Base-by-base conservation (phyloP, 2,888 invertebrate species). In the Allacma fusca region DNA sequence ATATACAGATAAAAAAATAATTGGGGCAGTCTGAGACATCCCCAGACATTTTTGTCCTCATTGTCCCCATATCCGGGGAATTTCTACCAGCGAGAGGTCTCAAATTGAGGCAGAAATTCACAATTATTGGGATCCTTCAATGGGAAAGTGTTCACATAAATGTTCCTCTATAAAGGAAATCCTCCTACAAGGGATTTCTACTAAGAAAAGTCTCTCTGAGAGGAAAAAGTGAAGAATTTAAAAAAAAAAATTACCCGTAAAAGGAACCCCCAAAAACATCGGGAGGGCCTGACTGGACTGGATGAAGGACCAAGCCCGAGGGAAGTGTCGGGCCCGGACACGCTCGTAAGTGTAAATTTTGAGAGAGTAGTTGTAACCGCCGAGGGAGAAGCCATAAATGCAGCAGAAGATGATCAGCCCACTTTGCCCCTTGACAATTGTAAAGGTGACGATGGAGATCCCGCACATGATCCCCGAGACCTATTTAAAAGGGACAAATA, bases 291-390 rank as follows among this genome's bases (percentile, higher is more conserved):
- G 95, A 16, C 93, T 93, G 86, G 93, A 94, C 86, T 94, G 94
- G 72, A 95, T 92, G 88, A 93, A 95, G 78, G 94, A 93, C 95
- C 95, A 95, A 0, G 94, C 94, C 75, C 94, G 89, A 0, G 94
- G 93, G 86, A 95, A 95, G 87, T 95, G 93, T 80, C 94, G 89
- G 1, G 94, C 94, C 73, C 94, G 89, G 29, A 95, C 94, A 79
- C 94, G 89, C 87, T 95, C 95, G 86, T 94, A 94, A 0, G 94
- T 94, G 88, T 94, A 95, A 91, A 95, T 93, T 88, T 95, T 95
- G 80, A 95, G 88, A 69, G 94, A 93, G 87, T 95, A 95, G 87
- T 93, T 93, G 88, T 94, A 95, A 5, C 94, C 95, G 65, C 95
- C 95, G 86, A 93, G 93, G 87, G 94, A 94, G 85, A 95, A 92